Base-by-base conservation (phyloP, 2,797 vertebrate genomes). In the Calcarius lapponicus region DNA sequence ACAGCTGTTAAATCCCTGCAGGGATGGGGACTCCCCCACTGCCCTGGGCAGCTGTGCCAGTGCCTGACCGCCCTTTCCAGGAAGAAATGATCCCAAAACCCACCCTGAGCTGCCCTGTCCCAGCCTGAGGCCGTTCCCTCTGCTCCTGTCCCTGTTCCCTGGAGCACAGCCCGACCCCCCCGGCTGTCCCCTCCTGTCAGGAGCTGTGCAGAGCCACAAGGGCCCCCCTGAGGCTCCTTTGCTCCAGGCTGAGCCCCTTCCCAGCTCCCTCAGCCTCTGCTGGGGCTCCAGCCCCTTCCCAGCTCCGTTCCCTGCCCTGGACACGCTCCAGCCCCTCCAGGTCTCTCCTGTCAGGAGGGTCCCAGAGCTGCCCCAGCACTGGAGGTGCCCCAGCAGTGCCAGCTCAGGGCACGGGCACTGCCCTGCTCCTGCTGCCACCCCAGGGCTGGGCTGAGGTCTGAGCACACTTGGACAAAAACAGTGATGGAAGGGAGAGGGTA, bases 61-160 rank as follows among this genome's bases (percentile, higher is more conserved):
- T 1, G 15, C 38, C 1, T 6, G 43, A 38, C 5, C 3, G 3
- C 8, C 4, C 17, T 80, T 48, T 15, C 38, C 24, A 18, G 0
- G 43, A 6, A n/a, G 36, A 1, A 43, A 34, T 56, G 11, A 10
- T 42, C 42, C 42, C 48, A 6, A 0, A 1, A 7, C 13, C 66
- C 12, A 7, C 0, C 34, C 42, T 70, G 38, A 3, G 1, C 11
- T 47, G 2, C 40, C 57, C 42, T 70, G 50, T 11, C 42, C 12
- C 57, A 64, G 43, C 25, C 22, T 42, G 42, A 42, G 74, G 34
- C 34, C 1, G 2, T 78, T 86, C 26, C 48, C 42, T 54, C 84
- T 78, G 21, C 19, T 86, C 73, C 65, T 70, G 56, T 86, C 54
- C 47, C 56, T 78, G 64, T 86, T 69, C 40, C 73, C 83, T 76